Percentiles rank a stretch among this genome's conserved stretches.
phyloP scores from a whole-genome alignment of 2,888 invertebrate species.

The Biston stratarius region DNA sequence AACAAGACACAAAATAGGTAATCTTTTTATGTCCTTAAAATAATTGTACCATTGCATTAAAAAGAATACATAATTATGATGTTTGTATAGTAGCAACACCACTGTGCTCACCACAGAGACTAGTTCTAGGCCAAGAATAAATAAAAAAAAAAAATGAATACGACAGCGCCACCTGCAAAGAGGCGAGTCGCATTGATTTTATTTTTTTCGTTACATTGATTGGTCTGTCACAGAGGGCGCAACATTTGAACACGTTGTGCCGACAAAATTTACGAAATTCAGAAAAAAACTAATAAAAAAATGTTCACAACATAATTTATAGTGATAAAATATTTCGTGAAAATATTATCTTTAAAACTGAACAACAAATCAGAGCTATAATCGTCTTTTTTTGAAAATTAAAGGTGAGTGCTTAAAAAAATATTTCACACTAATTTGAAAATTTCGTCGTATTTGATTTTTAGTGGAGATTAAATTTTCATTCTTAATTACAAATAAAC shows the following conservation, averaged over 20 bases:
- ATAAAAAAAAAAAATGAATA: neutral
- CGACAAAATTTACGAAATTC: constrained; percentile 55
- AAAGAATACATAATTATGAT: neutral
- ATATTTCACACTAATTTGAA: neutral
- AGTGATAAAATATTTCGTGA: constrained; percentile 9
- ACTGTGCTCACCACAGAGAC: neutral
- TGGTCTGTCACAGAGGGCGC: constrained; percentile 65
- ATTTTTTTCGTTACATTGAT: constrained; percentile 62
- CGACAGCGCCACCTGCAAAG: constrained; percentile 32
- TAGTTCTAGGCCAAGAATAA: too few species aligned
- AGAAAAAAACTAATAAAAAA: constrained; percentile 47
- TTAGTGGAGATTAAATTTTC: neutral
- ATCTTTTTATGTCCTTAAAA: too few species aligned
- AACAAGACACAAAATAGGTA: too few species aligned
- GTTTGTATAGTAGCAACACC: neutral
- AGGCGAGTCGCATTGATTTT: constrained; percentile 60
- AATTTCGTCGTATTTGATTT: neutral
- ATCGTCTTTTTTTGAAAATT: constrained; percentile 9
- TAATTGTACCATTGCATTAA: too few species aligned
- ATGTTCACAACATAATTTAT: constrained; percentile 44
- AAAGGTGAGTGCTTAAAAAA: constrained; percentile 31
- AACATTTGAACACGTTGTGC: constrained; percentile 76
- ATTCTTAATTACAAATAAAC: neutral
- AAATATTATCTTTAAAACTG: constrained; percentile 9
- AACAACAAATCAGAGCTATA: constrained; percentile 16